Evolutionary conservation across 2,113 vertebrate species (phyloP), one percentile per base, ranked within the genome.

Genomic region (Brevimyrus niger): DNA sequence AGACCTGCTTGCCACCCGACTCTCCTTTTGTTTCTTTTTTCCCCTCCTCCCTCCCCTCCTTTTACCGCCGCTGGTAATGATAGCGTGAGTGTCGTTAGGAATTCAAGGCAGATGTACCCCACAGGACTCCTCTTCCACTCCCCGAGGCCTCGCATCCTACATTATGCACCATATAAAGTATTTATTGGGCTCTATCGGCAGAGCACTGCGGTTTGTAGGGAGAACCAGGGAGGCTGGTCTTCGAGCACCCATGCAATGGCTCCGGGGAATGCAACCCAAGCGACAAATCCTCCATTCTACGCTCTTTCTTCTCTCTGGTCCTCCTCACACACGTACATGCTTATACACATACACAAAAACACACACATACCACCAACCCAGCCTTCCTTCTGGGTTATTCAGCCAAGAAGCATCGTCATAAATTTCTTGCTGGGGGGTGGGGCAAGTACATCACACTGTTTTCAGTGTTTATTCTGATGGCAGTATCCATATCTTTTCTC

Each of bases 111-210:
- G 90, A 90, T 86, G 87, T 23, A 65, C 90, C 90, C 90, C 87
- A 88, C 82, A 90, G 90, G 90, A 88, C 82, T 51, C 47, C 21
- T 58, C 90, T 88, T 90, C 80, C 90, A 88, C 88, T 90, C 87
- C 58, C 87, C 13, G 90, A 86, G 88, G 82, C 89, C 87, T 88
- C 87, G 47, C 83, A 86, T 88, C 87, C 88, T 69, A 69, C 88
- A 88, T 90, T 90, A 90, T 88, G 90, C 90, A 88, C 87, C 53
- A 58, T 90, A 90, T 90, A 90, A 90, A 90, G 87, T 88, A 88
- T 90, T 90, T 90, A 88, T 88, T 90, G 90, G n/a, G 55, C 87
- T 88, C 87, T 88, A 27, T 87, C 42, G 73, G 69, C 76, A 76
- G 73, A 80, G 85, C 87, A 38, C 76, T 76, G 89, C 73, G 27